phyloP scores from a whole-genome alignment of 2,113 vertebrate species.

The Odontesthes bonariensis region DNA sequence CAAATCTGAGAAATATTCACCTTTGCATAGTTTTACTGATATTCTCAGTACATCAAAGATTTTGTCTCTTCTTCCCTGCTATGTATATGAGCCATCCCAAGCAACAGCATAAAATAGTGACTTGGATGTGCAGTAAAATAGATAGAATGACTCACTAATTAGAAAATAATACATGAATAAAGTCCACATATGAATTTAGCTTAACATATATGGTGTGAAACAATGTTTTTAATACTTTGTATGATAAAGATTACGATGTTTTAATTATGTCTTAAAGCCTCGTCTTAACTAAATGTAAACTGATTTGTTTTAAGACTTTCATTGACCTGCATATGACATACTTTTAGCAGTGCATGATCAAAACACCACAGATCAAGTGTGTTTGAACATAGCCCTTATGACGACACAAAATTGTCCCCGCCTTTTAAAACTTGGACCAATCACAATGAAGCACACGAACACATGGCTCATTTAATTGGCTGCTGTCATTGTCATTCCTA shows the following conservation, averaged over 20 bases:
- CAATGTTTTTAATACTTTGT: neutral
- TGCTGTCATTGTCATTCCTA: neutral
- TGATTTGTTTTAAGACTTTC: too few species aligned
- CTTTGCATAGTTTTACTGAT: too few species aligned
- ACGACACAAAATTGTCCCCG: rapidly evolving
- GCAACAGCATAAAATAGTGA: too few species aligned
- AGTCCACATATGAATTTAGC: too few species aligned
- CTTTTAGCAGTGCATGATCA: neutral
- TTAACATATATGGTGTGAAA: neutral
- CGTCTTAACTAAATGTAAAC: neutral
- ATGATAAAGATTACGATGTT: neutral
- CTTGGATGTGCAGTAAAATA: too few species aligned
- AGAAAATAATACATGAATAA: too few species aligned
- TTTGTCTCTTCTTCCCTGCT: too few species aligned
- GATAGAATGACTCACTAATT: too few species aligned
- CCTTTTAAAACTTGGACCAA: slow-evolving; percentile 9
- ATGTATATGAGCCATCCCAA: too few species aligned
- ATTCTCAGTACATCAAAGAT: too few species aligned
- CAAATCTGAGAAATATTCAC: too few species aligned
- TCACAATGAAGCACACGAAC: neutral
- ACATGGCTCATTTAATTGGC: slow-evolving; percentile 52
- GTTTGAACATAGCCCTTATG: neutral
- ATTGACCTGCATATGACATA: neutral
- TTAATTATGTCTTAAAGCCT: neutral
- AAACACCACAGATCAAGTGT: neutral